A percentile compares a stretch with the other conserved stretches of the same genome.
phyloP scores from a whole-genome alignment of 2,888 invertebrate species.

The Isotomurus palustris region DNA sequence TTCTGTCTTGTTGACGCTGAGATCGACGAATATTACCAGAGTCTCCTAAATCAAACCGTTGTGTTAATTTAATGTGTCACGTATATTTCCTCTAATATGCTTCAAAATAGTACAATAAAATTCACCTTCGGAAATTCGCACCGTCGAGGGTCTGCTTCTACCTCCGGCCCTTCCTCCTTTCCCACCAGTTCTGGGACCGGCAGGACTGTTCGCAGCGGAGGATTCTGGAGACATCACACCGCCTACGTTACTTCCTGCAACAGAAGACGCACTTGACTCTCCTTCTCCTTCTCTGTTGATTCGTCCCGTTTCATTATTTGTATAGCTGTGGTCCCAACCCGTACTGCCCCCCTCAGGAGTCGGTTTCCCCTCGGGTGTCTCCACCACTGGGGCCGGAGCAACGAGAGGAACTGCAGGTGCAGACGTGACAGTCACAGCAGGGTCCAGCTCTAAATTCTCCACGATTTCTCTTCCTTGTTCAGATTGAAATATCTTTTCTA shows the following conservation, averaged over 20 bases:
- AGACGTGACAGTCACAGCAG: constrained; percentile 1
- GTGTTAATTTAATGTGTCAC: neutral
- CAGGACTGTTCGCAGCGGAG: constrained; percentile 19
- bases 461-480: constrained; percentile 56
- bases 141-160: neutral
- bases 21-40: constrained; percentile 47
- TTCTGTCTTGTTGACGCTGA: constrained; percentile 49
- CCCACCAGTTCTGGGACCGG: neutral
- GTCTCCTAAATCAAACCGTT: constrained; percentile 8
- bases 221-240: neutral
- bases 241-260: neutral
- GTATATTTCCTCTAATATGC: neutral
- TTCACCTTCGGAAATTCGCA: constrained; percentile 16
- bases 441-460: constrained; percentile 48
- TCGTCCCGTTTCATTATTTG: constrained; percentile 4
- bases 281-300: neutral
- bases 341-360: too few relatives aligned
- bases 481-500: constrained; percentile 55
- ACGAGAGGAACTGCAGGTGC: too few relatives aligned
- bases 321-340: constrained; percentile 35
- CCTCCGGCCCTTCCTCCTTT: constrained; percentile 1
- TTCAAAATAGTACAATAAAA: neutral
- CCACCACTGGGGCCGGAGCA: constrained; percentile 11
- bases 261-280: neutral
- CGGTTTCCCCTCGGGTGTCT: too few relatives aligned